phyloP scores from a whole-genome alignment of 2,113 vertebrate species.

The Rhinoderma darwinii region DNA sequence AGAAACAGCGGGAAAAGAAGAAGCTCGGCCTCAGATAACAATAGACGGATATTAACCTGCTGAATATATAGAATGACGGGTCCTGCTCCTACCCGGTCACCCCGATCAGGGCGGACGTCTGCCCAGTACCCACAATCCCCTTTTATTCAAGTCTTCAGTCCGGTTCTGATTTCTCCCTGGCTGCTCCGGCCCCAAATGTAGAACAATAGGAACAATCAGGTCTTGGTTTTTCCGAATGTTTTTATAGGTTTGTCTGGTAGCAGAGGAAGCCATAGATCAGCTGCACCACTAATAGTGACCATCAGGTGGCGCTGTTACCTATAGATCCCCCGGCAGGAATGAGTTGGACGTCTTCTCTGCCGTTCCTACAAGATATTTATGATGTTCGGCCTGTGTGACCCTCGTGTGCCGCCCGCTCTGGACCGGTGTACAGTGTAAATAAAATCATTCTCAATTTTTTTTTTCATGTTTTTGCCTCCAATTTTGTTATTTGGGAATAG shows the following conservation, averaged over 20 bases:
- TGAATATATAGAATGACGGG: background rate
- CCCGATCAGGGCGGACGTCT: background rate
- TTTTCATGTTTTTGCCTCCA: background rate
- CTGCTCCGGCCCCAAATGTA: background rate
- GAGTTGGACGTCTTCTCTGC: too few species aligned
- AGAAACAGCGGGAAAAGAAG: slow-evolving; percentile 93
- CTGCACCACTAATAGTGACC: background rate
- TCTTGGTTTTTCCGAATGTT: background rate
- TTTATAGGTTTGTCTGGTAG: background rate
- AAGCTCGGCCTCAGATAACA: slow-evolving; percentile 88
- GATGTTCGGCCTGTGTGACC: background rate
- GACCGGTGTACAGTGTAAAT: slow-evolving; percentile 45
- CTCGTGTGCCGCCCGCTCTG: background rate
- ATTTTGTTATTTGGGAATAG: background rate
- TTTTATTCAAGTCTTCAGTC: background rate
- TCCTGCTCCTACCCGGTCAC: background rate
- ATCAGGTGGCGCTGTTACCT: background rate
- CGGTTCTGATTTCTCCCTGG: background rate
- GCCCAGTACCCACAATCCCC: background rate
- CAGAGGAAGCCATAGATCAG: background rate
- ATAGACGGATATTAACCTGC: too few species aligned
- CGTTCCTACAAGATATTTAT: background rate
- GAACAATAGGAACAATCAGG: background rate
- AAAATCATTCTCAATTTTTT: background rate
- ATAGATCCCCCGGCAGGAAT: too few species aligned